A percentile compares a stretch with the other conserved stretches of the same genome.
Conservation (phyloP, 2,113 vertebrate species). For the Ibidorhyncha struthersii region DNA sequence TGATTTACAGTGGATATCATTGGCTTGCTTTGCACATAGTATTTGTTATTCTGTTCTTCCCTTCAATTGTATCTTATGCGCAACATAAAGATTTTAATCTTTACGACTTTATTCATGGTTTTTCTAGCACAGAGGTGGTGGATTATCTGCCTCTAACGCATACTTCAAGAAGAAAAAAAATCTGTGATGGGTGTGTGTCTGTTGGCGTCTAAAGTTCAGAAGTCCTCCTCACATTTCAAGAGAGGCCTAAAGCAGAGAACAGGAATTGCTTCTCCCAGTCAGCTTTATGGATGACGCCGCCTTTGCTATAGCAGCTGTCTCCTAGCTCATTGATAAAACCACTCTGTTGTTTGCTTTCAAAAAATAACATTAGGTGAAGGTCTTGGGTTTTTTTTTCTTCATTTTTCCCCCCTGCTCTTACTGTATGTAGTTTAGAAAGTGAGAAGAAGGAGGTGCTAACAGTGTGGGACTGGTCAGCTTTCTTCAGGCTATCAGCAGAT, state of each 20-base stretch:
- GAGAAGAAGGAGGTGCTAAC: not conserved
- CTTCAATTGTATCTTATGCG: not conserved
- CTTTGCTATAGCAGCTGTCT: not conserved
- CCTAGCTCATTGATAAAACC: not conserved
- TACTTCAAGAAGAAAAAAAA: not conserved
- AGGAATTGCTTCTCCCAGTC: not conserved
- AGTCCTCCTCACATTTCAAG: not conserved
- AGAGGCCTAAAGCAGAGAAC: not conserved
- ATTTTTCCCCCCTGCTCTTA: not conserved
- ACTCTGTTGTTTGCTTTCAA: not conserved
- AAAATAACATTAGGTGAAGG: not conserved
- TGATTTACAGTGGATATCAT: not conserved
- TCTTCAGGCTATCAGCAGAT: not conserved
- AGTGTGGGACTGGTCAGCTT: not conserved
- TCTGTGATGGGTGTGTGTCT: not conserved
- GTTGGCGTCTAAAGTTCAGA: not conserved
- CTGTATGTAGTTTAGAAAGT: not conserved
- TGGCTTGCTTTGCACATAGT: not conserved
- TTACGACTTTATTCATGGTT: not conserved
- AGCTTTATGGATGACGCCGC: not conserved
- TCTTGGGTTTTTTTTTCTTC: too few relatives aligned
- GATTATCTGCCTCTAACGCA: not conserved
- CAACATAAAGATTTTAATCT: not conserved
- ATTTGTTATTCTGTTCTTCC: not conserved
- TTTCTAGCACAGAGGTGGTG: not conserved